phyloP scores from a whole-genome alignment of 2,113 vertebrate genomes.

The Eupsittula cactorum region DNA sequence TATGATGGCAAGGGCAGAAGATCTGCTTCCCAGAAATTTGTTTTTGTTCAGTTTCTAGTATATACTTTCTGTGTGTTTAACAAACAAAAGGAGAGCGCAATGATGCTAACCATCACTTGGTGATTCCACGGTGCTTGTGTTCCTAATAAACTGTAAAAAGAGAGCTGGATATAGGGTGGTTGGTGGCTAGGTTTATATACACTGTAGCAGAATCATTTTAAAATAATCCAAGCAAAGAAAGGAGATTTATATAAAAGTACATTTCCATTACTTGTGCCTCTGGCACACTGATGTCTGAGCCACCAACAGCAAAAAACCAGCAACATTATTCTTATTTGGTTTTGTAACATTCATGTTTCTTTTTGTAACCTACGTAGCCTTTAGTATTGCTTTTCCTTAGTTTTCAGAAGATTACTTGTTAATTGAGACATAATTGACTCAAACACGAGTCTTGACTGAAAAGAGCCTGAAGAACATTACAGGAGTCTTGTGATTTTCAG shows the following conservation, averaged over 20 bases:
- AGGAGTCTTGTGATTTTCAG: not conserved
- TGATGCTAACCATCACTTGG: not conserved
- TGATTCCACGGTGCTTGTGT: not conserved
- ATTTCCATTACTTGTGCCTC: slow-evolving; percentile 31
- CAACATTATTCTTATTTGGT: slow-evolving; percentile 10
- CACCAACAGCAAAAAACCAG: not conserved
- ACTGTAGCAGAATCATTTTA: slow-evolving; percentile 38
- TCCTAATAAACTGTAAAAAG: slow-evolving; percentile 33
- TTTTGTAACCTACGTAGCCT: not conserved
- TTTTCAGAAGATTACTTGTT: slow-evolving; percentile 28
- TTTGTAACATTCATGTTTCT: slow-evolving; percentile 10
- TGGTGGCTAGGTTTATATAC: slow-evolving; percentile 36
- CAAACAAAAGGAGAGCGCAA: not conserved
- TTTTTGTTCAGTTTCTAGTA: not conserved
- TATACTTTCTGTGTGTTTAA: not conserved
- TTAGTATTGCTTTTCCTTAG: not conserved
- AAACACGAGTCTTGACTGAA: not conserved
- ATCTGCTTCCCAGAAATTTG: not conserved
- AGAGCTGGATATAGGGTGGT: not conserved
- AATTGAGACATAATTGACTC: not conserved
- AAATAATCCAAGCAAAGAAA: slow-evolving; percentile 59
- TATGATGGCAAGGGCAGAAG: not conserved
- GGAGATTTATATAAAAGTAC: slow-evolving; percentile 51
- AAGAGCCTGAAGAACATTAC: not conserved
- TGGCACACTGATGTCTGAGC: not conserved